Conservation (phyloP, 2,113 vertebrate species). For the Alces alces region DNA sequence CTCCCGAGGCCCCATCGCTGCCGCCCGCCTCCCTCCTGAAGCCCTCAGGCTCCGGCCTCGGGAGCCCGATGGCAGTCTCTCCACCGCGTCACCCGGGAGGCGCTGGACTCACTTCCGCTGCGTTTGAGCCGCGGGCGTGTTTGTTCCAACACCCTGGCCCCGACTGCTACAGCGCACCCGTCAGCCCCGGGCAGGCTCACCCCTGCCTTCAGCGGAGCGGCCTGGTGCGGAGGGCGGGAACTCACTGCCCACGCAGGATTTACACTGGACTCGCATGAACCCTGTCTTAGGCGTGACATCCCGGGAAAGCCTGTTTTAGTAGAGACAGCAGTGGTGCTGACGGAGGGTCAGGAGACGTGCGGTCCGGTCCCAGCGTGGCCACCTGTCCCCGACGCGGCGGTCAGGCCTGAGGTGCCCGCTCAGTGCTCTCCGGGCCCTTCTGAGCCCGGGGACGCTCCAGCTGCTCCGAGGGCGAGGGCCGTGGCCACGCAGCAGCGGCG, state of each 20-base stretch:
- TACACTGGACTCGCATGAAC: rapidly evolving
- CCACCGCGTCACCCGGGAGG: background rate
- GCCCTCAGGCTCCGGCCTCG: background rate
- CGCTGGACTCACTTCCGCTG: background rate
- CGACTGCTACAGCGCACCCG: rapidly evolving
- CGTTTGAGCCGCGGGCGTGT: rapidly evolving
- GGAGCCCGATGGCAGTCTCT: too few species aligned
- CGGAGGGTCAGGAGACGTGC: background rate
- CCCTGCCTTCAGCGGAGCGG: rapidly evolving
- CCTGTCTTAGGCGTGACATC: rapidly evolving
- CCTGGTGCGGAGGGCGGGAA: rapidly evolving
- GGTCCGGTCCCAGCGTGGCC: rapidly evolving
- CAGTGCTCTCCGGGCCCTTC: background rate
- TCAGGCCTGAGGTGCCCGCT: background rate
- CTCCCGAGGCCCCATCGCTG: rapidly evolving
- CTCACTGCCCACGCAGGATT: rapidly evolving
- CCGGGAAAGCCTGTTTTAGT: rapidly evolving
- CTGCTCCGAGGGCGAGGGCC: rapidly evolving
- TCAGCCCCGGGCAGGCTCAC: rapidly evolving
- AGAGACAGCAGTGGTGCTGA: background rate
- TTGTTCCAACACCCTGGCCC: rapidly evolving
- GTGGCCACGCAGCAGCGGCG: background rate
- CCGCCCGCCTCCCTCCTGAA: background rate
- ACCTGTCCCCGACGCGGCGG: rapidly evolving
- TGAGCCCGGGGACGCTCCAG: rapidly evolving